A percentile compares a stretch with the other conserved stretches of the same genome.
phyloP scores from a whole-genome alignment of 2,797 vertebrate genomes.

The Cynodonichthys magdalenae region DNA sequence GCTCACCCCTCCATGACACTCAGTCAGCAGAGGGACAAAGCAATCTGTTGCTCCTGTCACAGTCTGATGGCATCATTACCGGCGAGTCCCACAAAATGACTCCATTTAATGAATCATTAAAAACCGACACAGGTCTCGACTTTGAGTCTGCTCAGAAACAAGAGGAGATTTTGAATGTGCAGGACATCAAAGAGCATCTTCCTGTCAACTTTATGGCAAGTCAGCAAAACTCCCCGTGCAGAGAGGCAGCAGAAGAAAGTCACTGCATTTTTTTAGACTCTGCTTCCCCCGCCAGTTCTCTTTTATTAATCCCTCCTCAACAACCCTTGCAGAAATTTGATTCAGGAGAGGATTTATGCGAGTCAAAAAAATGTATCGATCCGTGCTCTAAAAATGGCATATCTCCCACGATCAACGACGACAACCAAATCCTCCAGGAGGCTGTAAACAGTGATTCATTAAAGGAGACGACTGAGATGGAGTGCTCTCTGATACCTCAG shows the following conservation, averaged over 20 bases:
- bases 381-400: constrained; percentile 48
- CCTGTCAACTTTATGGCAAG: constrained; percentile 73
- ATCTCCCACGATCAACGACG: constrained; percentile 43
- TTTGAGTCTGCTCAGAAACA: constrained; percentile 56
- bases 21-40: constrained; percentile 57
- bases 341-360: constrained; percentile 42
- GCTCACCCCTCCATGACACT: constrained; percentile 54
- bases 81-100: constrained; percentile 43
- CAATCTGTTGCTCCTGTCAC: constrained; percentile 63
- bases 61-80: constrained; percentile 54
- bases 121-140: constrained; percentile 42
- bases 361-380: constrained; percentile 47
- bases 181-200: constrained; percentile 70
- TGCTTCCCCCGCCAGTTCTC: constrained; percentile 46
- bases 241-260: constrained; percentile 61
- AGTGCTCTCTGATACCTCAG: constrained; percentile 65
- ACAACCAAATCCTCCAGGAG: constrained; percentile 45
- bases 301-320: constrained; percentile 52
- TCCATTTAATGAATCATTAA: constrained; percentile 52
- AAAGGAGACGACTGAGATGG: constrained; percentile 41
- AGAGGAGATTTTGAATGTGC: constrained; percentile 70
- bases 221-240: constrained; percentile 67
- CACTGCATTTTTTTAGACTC: constrained; percentile 43
- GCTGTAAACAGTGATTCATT: constrained; percentile 40
- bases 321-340: constrained; percentile 39